Base-by-base conservation (phyloP, 1,140 invertebrate genomes). In the Scylla paramamosain region DNA sequence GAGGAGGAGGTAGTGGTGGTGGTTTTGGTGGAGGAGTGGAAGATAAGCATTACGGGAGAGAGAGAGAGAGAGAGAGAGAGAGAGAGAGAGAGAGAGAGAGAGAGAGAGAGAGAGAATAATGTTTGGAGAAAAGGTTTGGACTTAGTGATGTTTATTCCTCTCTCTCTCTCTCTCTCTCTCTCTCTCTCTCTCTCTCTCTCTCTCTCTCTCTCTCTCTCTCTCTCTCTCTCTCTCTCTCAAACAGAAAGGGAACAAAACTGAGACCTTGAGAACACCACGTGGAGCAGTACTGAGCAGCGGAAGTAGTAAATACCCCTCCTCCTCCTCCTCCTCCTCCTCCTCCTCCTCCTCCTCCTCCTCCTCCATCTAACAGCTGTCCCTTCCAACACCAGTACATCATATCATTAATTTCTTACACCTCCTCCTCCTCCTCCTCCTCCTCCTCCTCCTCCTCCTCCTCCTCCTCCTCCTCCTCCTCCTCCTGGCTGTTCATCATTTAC, bases 401-500 rank as follows among this genome's bases (percentile, higher is more conserved):
- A 20, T n/a, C 67, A 77, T 77, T 77, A 77, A 77, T n/a, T 77
- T n/a, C n/a, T 77, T 77, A 0, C 67, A 20, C 67, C 67, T 77
- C 67, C 67, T 77, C 67, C 20, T 77, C 67, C 67, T 77, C 67
- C 67, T 77, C 67, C 25, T 77, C 67, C 67, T 77, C 67, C 25
- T 77, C 67, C 20, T 77, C 67, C 67, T 77, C 67, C 67, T 77
- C 67, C 45, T 46, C 45, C 29, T 88, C 86, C 45, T 25, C 45
- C 86, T 88, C 86, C 45, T 46, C 45, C 86, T 77, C 52, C n/a
- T 77, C 67, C 20, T 88, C 86, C 45, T 46, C 45, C 86, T 88
- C 86, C 45, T 20, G 1, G 6, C 6, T 39, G 39, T 59, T 20
- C 52, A 59, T 59, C 2, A 59, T 12, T 59, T 8, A 59, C 1